Base-by-base conservation (phyloP, 1,140 invertebrate genomes). In the Myzus persicae region DNA sequence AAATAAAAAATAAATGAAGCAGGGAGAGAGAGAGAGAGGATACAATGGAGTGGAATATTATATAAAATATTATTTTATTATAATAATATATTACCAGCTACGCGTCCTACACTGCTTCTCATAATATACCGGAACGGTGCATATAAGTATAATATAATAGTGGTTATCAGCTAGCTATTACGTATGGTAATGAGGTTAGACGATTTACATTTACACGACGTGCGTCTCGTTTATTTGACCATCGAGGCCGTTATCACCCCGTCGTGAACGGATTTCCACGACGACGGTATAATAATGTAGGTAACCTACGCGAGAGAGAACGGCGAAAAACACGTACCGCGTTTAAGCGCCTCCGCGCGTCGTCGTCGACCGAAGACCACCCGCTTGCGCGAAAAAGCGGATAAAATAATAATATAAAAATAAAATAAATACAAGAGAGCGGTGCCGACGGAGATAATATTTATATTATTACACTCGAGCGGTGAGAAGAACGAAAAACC, bases 351-450 rank as follows among this genome's bases (percentile, higher is more conserved):
- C 81, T 24, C 38, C 81, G 24, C 54, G 54, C 24, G 51, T 54
- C 51, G 59, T 67, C 31, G 11, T 67, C 31, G 59, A 3, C 59
- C 59, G 59, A n/a, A 8, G 81, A 84, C 81, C 81, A 84, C 81
- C 81, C 38, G 81, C 36, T 84, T 40, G 81, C 38, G 81, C 81
- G 81, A 84, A 84, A 84, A 84, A 84, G 38, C 81, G 36, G 81
- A 40, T 84, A 84, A 48, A 24, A 40, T 3, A 44, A 40, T 7
- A 8, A 59, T 48, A 2, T 48, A 59, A 26, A 54, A 54, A 54
- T 36, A 38, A 81, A 38, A 38, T n/a, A 38, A 38, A 82, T 36
- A 82, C 20, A 82, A 18, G 5, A 82, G 36, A 82, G 36, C 36
- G 2, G 5, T 7, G 20, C 76, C 76, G 76, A 38, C 76, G 36